Evolutionary conservation across 2,797 vertebrate species (phyloP).

Genomic region (Notolepis coatsorum): DNA sequence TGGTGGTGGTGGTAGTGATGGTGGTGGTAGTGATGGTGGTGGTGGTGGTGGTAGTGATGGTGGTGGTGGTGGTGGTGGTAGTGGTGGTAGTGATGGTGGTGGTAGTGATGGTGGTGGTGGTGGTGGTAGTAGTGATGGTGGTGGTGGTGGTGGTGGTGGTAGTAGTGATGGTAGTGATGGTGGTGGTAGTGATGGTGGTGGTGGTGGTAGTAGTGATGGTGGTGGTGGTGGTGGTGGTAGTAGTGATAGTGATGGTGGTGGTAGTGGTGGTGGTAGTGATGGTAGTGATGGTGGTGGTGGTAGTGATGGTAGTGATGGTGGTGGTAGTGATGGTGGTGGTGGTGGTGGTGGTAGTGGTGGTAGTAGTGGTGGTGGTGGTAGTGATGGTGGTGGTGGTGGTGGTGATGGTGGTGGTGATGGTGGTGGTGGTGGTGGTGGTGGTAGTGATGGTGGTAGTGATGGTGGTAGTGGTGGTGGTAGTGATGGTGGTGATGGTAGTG

Average conservation of each 20-base stretch:
- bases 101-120: conserved; percentile 53
- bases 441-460: conserved; percentile 52
- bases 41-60: conserved; percentile 52
- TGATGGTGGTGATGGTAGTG: conserved; percentile 47
- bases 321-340: conserved; percentile 54
- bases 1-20: conserved; percentile 53
- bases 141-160: conserved; percentile 58
- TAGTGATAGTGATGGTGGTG: conserved; percentile 51
- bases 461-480: conserved; percentile 55
- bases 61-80: conserved; percentile 57
- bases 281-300: conserved; percentile 52
- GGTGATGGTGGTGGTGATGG: conserved; percentile 57
- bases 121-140: conserved; percentile 52
- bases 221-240: conserved; percentile 54
- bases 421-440: conserved; percentile 48
- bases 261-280: conserved; percentile 52
- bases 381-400: conserved; percentile 47
- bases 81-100: conserved; percentile 48
- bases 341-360: conserved; percentile 51
- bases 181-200: conserved; percentile 54
- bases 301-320: conserved; percentile 52
- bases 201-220: conserved; percentile 49
- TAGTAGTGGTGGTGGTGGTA: conserved; percentile 57
- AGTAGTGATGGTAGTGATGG: conserved; percentile 44
- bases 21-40: conserved; percentile 51